Conservation (phyloP, 53 echinoderm and acorn worm genomes). For the Henricia sp. region DNA sequence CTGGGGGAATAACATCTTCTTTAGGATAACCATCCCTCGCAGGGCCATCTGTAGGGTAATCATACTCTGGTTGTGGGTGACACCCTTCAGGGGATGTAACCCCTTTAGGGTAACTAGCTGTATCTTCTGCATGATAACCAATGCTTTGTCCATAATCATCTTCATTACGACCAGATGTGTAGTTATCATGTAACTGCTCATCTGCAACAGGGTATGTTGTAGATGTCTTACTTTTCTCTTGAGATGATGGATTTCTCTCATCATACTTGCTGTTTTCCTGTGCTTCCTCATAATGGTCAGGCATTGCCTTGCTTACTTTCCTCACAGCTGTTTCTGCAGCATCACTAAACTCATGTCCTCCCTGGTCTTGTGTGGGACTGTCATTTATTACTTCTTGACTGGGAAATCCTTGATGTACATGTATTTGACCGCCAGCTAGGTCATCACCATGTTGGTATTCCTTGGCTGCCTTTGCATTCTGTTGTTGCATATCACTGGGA, state of each 20-base stretch:
- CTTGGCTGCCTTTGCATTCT: too few species aligned
- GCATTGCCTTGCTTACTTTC: slow-evolving; percentile 3
- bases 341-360: neutral
- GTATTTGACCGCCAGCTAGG: slow-evolving; percentile 3
- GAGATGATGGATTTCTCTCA: slow-evolving; percentile 16
- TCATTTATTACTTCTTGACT: neutral
- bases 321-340: neutral
- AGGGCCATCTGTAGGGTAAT: neutral
- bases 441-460: too few species aligned
- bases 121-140: neutral
- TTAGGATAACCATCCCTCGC: slow-evolving; percentile 15
- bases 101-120: slow-evolving; percentile 19
- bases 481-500: slow-evolving; percentile 25
- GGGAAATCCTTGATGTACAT: slow-evolving; percentile 37
- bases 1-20: neutral
- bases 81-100: neutral
- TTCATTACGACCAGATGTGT: neutral
- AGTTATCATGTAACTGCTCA: neutral
- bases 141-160: slow-evolving; percentile 16
- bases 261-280: slow-evolving; percentile 15
- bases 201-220: slow-evolving; percentile 13
- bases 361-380: neutral
- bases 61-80: neutral
- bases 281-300: neutral
- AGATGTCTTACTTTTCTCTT: neutral